These are phyloP conservation scores for Nannospalax galili DNA, from an alignment of 2,113 vertebrate genomes.

Conservation along the genomic window DNA sequence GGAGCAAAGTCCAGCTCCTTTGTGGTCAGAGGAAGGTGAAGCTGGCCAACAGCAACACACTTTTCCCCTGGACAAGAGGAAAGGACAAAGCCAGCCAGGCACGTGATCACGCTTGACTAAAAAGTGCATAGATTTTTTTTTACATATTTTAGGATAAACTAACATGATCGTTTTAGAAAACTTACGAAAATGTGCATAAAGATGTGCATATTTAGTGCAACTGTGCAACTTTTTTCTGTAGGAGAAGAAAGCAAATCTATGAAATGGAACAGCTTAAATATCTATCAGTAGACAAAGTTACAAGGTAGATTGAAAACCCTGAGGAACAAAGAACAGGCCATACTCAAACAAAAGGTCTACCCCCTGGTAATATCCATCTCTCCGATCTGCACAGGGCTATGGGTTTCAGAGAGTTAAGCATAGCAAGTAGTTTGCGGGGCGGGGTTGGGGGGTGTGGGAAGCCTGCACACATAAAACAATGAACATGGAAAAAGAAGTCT, in stretches of 20 bases:
- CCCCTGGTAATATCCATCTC: background rate
- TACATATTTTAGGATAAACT: background rate
- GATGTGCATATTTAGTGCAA: no score
- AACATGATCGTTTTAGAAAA: background rate
- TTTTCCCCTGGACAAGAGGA: rapidly evolving
- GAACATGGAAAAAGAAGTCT: rapidly evolving
- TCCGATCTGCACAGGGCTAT: background rate
- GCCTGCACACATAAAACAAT: no score
- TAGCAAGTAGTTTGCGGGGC: background rate
- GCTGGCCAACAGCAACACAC: rapidly evolving
- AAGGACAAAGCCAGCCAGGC: rapidly evolving
- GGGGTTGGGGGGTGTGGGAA: no score
- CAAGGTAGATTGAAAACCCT: rapidly evolving
- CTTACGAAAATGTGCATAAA: background rate
- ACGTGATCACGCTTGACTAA: rapidly evolving
- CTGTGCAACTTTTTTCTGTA: background rate
- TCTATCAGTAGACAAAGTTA: no score
- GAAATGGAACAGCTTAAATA: background rate
- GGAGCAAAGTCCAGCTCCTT: rapidly evolving
- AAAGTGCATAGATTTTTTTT: rapidly evolving
- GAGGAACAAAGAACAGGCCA: background rate
- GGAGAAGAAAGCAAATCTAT: background rate
- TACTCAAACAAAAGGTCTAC: no score
- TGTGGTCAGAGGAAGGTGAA: rapidly evolving
- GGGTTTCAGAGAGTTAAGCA: background rate